Base-by-base conservation (phyloP, 1,140 invertebrate species). In the Proctacanthus coquilletti region DNA sequence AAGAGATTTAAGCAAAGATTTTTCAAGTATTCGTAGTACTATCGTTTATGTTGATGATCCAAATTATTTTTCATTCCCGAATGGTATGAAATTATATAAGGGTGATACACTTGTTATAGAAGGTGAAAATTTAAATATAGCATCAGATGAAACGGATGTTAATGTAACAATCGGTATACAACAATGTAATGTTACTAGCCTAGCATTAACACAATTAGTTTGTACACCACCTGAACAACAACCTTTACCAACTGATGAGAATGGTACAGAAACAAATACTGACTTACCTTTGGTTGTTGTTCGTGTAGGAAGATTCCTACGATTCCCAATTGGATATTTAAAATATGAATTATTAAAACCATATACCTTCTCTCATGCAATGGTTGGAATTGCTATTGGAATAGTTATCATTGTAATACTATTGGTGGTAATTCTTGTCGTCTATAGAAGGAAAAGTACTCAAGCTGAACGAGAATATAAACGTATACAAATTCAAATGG, bases 401-500 rank as follows among this genome's bases (percentile, higher is more conserved):
- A 83, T 85, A 3, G 71, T 84, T 32, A 68, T 87, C 42, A 71
- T 96, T 18, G 71, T 93, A 18, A 68, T 92, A 18, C 69, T 94
- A 21, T 81, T 91, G 49, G 72, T 88, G 42, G 70, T 91, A 32
- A 80, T 93, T 15, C 66, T 95, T 25, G 73, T 92, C 20, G 76
- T 92, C 45, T 93, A 92, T 53, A 66, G 89, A 43, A 68, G 91
- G 33, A 88, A 93, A 63, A 92, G 84, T 33, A 94, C 88, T 3
- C 86, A 94, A 62, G 89, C 91, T 1, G 89, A 96, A 60, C 64
- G 91, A 27, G 91, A 95, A 57, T 96, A 95, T 60, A 94, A 93
- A 60, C 74, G 93, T 20, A 95, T 98, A 57, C 93, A 98, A 63
- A 91, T 97, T 48, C 93, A 98, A 64, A 95, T 98, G 85, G 94